Evolutionary conservation across 2,888 invertebrate genomes (phyloP).

Genomic region (Cephus rjabovi): DNA sequence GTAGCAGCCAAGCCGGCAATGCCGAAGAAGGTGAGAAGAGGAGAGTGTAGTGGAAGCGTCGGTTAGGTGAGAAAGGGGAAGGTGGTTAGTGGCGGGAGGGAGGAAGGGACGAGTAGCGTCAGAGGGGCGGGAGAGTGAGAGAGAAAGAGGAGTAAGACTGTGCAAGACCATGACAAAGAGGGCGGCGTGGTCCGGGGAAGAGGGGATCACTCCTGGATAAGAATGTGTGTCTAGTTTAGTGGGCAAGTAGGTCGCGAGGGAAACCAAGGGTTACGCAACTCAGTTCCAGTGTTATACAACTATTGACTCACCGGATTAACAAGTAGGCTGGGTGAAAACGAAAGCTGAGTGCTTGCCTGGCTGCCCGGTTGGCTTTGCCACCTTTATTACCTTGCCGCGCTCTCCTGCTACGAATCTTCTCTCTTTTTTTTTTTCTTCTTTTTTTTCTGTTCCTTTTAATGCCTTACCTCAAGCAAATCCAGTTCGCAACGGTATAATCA

Average conservation of each 20-base stretch:
- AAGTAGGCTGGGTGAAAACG: conserved; percentile 66
- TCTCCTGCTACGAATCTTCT: neutral
- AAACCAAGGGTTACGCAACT: conserved; percentile 64
- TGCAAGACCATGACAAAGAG: neutral
- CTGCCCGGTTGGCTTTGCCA: neutral
- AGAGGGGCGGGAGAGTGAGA: conserved; percentile 36
- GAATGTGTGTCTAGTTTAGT: conserved; percentile 68
- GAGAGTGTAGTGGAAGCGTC: neutral
- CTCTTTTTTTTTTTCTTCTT: neutral
- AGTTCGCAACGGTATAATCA: neutral
- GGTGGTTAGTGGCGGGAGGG: conserved; percentile 7
- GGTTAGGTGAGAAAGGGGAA: conserved; percentile 3
- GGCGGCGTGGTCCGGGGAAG: neutral
- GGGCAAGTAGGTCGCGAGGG: conserved; percentile 67
- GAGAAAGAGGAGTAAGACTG: conserved; percentile 3
- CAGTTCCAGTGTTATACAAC: conserved; percentile 66
- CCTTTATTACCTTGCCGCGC: neutral
- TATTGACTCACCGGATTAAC: conserved; percentile 67
- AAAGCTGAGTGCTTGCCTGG: conserved; percentile 49
- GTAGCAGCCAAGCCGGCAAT: neutral
- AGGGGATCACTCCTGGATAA: conserved; percentile 50
- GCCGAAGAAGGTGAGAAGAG: neutral
- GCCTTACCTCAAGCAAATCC: neutral
- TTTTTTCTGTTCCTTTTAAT: neutral
- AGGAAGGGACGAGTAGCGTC: conserved; percentile 26